Conservation (phyloP, 2,113 vertebrate species). For the Motacilla alba region DNA sequence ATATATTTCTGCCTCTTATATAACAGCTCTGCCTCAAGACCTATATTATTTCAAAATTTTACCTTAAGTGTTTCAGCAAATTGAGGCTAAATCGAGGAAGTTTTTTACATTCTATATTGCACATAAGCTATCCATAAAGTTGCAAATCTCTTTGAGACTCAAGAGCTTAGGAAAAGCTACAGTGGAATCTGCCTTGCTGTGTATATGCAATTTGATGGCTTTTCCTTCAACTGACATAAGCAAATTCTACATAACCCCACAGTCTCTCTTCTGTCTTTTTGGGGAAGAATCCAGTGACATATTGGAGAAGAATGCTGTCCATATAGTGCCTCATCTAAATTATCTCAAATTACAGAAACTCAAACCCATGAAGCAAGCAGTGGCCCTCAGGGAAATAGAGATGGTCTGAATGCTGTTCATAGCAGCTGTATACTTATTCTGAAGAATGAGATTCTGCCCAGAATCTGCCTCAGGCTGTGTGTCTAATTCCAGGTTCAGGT, state of each 20-base stretch:
- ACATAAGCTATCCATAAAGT: neutral
- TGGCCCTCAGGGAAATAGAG: neutral
- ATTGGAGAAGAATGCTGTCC: neutral
- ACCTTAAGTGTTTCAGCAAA: neutral
- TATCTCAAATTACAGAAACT: neutral
- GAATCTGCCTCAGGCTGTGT: neutral
- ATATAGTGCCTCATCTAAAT: neutral
- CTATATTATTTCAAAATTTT: neutral
- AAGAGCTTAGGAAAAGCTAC: neutral
- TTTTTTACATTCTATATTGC: neutral
- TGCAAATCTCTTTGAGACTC: neutral
- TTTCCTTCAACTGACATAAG: neutral
- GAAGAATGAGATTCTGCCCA: neutral
- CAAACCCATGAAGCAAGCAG: neutral
- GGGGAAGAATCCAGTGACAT: neutral
- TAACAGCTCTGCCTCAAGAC: neutral
- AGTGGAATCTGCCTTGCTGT: neutral
- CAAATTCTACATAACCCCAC: neutral
- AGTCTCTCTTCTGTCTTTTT: neutral
- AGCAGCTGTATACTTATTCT: neutral
- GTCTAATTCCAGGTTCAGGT: neutral
- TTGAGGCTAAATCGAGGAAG: fast-evolving
- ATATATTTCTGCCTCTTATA: neutral
- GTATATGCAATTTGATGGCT: neutral
- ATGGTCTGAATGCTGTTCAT: neutral